These are phyloP conservation scores for Panulirus ornatus DNA, from an alignment of 1,140 invertebrate species.

Conservation along the genomic window DNA sequence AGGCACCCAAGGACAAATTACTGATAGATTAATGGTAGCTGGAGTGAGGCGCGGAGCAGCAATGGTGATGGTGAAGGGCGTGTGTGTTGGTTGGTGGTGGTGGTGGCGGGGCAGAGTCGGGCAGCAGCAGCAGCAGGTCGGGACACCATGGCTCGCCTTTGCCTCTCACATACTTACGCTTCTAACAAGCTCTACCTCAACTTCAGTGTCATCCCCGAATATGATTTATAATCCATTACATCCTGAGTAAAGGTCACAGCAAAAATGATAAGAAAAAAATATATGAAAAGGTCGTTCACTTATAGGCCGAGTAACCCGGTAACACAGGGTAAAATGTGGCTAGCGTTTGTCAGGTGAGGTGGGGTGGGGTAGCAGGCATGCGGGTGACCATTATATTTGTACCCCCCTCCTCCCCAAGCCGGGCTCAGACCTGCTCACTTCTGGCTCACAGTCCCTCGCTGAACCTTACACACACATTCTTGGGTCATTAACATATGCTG, in stretches of 20 bases:
- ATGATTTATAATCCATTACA: too few species aligned
- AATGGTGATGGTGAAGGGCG: too few species aligned
- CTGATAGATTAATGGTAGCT: background rate
- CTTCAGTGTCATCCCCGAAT: too few species aligned
- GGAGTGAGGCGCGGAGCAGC: too few species aligned
- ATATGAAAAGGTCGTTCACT: background rate
- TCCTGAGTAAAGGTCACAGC: too few species aligned
- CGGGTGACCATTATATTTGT: slow-evolving; percentile 53
- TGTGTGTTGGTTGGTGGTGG: background rate
- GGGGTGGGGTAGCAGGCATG: slow-evolving; percentile 34
- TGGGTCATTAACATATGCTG: background rate
- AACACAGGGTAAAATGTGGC: background rate
- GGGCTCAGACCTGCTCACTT: background rate
- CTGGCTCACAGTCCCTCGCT: background rate
- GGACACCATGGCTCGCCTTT: slow-evolving; percentile 17
- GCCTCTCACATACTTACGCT: background rate
- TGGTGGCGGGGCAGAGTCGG: background rate
- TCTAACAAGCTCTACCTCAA: too few species aligned
- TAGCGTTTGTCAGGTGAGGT: background rate
- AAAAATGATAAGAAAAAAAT: too few species aligned
- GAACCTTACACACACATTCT: background rate
- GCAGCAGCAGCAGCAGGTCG: slow-evolving; percentile 3
- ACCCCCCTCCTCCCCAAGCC: slow-evolving; percentile 9
- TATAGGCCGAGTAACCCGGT: slow-evolving; percentile 17
- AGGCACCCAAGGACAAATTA: too few species aligned